Percentiles rank a stretch among this genome's conserved stretches.
These are phyloP conservation scores for Arizona elegans DNA, from an alignment of 2,113 vertebrate genomes.

Conservation along the genomic window DNA sequence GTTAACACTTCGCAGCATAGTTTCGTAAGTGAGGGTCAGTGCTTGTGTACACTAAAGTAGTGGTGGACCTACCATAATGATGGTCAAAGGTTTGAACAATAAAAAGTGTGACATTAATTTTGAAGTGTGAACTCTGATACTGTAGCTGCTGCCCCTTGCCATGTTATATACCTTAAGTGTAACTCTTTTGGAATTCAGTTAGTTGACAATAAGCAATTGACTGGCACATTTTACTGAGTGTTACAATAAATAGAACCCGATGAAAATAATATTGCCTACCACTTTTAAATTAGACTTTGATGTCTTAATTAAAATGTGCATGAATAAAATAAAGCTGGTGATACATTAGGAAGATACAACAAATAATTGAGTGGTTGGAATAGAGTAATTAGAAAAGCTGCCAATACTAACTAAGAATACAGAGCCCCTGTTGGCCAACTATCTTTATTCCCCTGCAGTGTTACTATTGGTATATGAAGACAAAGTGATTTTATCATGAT, in stretches of 20 bases:
- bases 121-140: background rate
- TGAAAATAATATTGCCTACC: accelerated
- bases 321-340: background rate
- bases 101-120: accelerated
- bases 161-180: background rate
- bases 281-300: background rate
- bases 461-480: background rate
- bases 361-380: background rate
- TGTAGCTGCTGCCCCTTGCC: background rate
- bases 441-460: accelerated
- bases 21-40: background rate
- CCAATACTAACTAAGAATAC: accelerated
- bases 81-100: background rate
- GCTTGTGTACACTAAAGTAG: background rate
- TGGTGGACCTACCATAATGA: background rate
- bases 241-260: accelerated
- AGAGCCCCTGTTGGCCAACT: background rate
- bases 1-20: background rate
- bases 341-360: background rate
- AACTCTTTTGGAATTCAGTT: conserved; percentile 9
- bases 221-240: accelerated
- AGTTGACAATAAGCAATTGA: background rate
- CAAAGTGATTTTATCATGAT: background rate
- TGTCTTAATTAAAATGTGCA: background rate
- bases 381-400: background rate